Base-by-base conservation (phyloP, 1,140 invertebrate species). In the Planococcus citri region DNA sequence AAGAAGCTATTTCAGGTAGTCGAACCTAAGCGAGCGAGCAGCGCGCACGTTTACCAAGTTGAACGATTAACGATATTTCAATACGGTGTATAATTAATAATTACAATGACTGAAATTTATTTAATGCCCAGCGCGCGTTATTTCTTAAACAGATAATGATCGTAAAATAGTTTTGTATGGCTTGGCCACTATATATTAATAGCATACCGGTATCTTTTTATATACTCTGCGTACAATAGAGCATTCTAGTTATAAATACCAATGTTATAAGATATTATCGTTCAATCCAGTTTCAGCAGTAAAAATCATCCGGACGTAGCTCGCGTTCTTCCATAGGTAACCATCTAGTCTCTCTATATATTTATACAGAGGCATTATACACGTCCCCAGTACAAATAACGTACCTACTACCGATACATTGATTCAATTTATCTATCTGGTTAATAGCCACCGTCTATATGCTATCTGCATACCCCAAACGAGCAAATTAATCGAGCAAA, bases 61-160 rank as follows among this genome's bases (percentile, higher is more conserved):
- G 41, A 51, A 51, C 41, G 41, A 51, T 51, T 51, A 51, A 51
- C 41, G 41, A 51, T 51, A 51, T 51, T 51, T 51, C 41, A 51
- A 51, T 51, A 51, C 41, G 41, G n/a, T 33, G 29, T 51, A 51
- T 51, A 51, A 51, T 51, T 51, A 51, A 17, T 51, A 51, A 51
- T 51, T 51, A 51, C 41, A 51, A 51, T 51, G 41, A 51, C 10
- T 51, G 41, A 51, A 51, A 51, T 51, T 51, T 51, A 51, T 51
- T 51, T 51, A 14, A 51, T 51, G 6, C 41, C 6, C 12, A 51
- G 41, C 41, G 41, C 29, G n/a, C 41, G 41, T 51, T 51, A 51
- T 51, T 51, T 51, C n/a, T 51, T 51, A 51, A 51, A 4, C 41
- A 51, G 41, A 51, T 51, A 51, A 51, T 51, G 41, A 51, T 51